A percentile compares a stretch with the other conserved stretches of the same genome.
phyloP scores from a whole-genome alignment of 2,888 invertebrate species.

The Phytoseiulus persimilis region DNA sequence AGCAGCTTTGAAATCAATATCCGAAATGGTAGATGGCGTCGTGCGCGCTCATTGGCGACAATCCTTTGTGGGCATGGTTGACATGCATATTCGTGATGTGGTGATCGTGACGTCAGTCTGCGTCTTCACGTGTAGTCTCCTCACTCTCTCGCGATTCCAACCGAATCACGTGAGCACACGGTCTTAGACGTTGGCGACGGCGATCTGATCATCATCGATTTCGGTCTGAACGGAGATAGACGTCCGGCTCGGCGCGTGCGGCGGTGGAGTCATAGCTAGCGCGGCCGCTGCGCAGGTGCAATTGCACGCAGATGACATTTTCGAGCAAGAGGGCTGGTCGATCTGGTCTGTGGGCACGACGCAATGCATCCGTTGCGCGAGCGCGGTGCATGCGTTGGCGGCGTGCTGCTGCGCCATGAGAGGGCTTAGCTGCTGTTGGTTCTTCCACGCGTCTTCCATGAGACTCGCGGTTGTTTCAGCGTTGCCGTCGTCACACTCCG shows the following conservation, averaged over 20 bases:
- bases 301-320: conserved; percentile 27
- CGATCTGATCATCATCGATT: conserved; percentile 26
- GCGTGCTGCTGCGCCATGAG: neutral
- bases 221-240: conserved; percentile 20
- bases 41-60: too few species aligned
- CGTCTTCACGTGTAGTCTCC: neutral
- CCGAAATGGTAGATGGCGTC: neutral
- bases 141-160: too few species aligned
- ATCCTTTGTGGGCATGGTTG: neutral
- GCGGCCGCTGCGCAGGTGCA: conserved; percentile 32
- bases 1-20: neutral
- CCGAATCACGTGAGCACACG: neutral
- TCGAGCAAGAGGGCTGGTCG: conserved; percentile 37
- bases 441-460: conserved; percentile 38
- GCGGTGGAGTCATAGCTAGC: conserved; percentile 30
- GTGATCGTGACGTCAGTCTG: neutral
- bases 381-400: conserved; percentile 14
- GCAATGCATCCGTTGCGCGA: conserved; percentile 23
- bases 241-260: neutral
- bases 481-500: conserved; percentile 26
- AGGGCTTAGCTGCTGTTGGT: conserved; percentile 16
- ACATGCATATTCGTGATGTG: neutral
- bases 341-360: neutral
- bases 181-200: conserved; percentile 27
- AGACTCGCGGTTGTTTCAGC: conserved; percentile 33